These are phyloP conservation scores for Darevskia mixta DNA, from an alignment of 2,797 vertebrate genomes.

Conservation along the genomic window DNA sequence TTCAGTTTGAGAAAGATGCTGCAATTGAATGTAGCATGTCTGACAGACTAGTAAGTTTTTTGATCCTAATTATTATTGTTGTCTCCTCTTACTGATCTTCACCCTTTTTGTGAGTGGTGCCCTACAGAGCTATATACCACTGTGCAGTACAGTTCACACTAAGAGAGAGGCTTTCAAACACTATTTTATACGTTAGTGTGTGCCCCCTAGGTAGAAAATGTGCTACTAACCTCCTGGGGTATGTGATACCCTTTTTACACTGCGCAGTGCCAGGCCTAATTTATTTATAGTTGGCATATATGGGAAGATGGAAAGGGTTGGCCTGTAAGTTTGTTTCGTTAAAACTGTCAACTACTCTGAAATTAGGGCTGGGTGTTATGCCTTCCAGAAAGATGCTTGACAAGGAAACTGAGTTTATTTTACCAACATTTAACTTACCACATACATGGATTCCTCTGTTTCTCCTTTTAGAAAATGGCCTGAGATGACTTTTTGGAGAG, in stretches of 20 bases:
- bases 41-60: not conserved
- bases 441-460: not conserved
- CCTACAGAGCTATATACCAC: not conserved
- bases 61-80: conserved; percentile 21
- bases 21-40: not conserved
- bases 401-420: conserved; percentile 43
- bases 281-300: conserved; percentile 26
- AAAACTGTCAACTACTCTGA: rapidly evolving
- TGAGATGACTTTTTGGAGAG: not conserved
- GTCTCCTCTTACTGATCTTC: not conserved
- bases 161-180: conserved; percentile 14
- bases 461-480: not conserved
- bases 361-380: not conserved
- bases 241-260: not conserved
- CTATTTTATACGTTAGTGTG: rapidly evolving
- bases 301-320: not conserved
- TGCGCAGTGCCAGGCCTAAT: not conserved
- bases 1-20: conserved; percentile 11
- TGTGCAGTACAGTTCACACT: not conserved
- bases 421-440: conserved; percentile 6
- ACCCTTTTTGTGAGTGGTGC: rapidly evolving
- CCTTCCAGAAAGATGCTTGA: conserved; percentile 29
- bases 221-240: conserved; percentile 6
- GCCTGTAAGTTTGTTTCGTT: not conserved
- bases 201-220: conserved; percentile 9